A percentile compares a stretch with the other conserved stretches of the same genome.
These are phyloP conservation scores for Palythoa caribaeorum DNA, from an alignment of 92 coral and sea anemone genomes.

Conservation along the genomic window DNA sequence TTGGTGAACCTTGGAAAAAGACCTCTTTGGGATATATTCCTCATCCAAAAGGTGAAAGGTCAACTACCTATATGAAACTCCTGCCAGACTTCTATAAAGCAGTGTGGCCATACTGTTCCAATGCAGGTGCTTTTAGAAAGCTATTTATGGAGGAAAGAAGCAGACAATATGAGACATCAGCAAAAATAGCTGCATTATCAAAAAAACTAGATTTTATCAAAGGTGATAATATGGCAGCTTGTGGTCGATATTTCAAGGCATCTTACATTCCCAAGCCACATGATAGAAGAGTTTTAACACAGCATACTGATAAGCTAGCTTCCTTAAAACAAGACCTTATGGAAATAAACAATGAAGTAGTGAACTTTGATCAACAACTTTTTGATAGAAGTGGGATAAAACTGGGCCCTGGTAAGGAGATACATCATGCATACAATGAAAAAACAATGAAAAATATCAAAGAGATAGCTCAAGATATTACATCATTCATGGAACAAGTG, in stretches of 20 bases:
- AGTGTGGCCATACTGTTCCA: not conserved
- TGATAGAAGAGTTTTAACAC: conserved; percentile 26
- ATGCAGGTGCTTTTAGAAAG: conserved; percentile 22
- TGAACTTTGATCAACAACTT: conserved; percentile 20
- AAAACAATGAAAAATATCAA: conserved; percentile 3
- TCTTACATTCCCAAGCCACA: conserved; percentile 39
- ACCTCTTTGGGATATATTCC: conserved; percentile 22
- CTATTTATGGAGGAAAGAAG: conserved; percentile 37
- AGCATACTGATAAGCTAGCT: not conserved
- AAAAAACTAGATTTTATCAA: conserved; percentile 12
- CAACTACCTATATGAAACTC: not conserved
- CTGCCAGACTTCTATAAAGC: conserved; percentile 4
- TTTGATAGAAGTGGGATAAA: conserved; percentile 9
- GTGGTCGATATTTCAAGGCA: conserved; percentile 37
- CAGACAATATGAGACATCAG: conserved; percentile 27
- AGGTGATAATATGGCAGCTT: conserved; percentile 33
- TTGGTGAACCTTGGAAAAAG: conserved; percentile 39
- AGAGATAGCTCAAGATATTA: conserved; percentile 15
- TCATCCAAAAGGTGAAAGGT: conserved; percentile 19
- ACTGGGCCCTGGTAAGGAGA: not conserved
- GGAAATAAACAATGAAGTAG: conserved; percentile 19
- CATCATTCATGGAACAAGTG: conserved; percentile 1
- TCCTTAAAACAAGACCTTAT: conserved; percentile 11
- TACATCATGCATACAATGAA: conserved; percentile 11
- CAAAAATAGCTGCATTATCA: conserved; percentile 1